Conservation (phyloP, 2,797 vertebrate genomes). For the Kryptopterus vitreolus region DNA sequence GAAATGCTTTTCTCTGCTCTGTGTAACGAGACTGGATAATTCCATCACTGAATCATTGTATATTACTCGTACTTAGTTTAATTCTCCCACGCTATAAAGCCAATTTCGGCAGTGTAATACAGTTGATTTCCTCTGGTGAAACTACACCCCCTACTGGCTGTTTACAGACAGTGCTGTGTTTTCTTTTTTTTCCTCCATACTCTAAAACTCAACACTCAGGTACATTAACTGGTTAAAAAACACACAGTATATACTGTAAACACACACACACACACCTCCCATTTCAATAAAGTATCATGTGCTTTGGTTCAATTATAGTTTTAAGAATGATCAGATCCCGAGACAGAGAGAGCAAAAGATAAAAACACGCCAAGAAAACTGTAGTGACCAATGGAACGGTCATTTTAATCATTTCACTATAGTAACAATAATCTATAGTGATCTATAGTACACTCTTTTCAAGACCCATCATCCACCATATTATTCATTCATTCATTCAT, state of each 20-base stretch:
- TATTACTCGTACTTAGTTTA: too few relatives aligned
- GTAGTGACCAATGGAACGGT: neutral
- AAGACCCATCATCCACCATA: neutral
- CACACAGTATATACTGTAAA: too few relatives aligned
- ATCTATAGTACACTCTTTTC: neutral
- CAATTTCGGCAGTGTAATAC: neutral
- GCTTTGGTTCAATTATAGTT: neutral
- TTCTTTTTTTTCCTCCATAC: too few relatives aligned
- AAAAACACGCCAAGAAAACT: constrained; percentile 3
- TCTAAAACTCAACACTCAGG: neutral
- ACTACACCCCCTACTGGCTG: constrained; percentile 19
- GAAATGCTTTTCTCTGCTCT: too few relatives aligned
- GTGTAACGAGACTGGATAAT: too few relatives aligned
- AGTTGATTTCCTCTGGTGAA: neutral
- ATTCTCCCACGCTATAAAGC: neutral
- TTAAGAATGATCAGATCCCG: neutral
- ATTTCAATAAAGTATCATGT: too few relatives aligned
- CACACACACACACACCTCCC: neutral
- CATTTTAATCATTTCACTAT: neutral
- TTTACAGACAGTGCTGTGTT: neutral
- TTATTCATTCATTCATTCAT: too few relatives aligned
- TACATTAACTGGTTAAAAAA: neutral
- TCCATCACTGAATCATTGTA: neutral
- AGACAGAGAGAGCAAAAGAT: neutral
- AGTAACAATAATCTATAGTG: neutral